These are phyloP conservation scores for Papilio aristodemus DNA, from an alignment of 1,140 invertebrate genomes.

Conservation along the genomic window DNA sequence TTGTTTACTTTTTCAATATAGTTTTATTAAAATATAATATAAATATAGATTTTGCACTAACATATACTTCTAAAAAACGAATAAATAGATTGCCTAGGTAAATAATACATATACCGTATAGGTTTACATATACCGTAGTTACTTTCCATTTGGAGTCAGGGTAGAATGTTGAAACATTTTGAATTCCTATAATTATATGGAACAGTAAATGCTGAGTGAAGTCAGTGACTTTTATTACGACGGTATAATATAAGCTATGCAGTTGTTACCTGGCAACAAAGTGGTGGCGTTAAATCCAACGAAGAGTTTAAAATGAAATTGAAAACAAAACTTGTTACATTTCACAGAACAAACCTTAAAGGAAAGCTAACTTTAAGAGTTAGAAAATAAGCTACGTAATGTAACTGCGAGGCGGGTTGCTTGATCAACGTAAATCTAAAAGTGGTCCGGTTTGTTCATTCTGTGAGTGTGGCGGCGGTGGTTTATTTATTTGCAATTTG, in stretches of 20 bases:
- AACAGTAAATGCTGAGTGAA: background rate
- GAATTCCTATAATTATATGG: background rate
- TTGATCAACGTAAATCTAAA: conserved; percentile 42
- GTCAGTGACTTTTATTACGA: conserved; percentile 1
- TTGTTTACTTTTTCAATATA: too few relatives aligned
- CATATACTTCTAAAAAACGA: too few relatives aligned
- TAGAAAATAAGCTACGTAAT: conserved; percentile 19
- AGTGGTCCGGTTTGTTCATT: conserved; percentile 58
- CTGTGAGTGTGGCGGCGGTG: conserved; percentile 53
- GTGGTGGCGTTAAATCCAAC: conserved; percentile 1
- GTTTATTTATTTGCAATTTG: conserved; percentile 80
- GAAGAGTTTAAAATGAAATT: conserved; percentile 20
- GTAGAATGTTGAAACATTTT: background rate
- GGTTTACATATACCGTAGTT: too few relatives aligned
- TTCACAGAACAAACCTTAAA: conserved; percentile 15
- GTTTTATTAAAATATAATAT: too few relatives aligned
- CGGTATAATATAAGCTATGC: conserved; percentile 6
- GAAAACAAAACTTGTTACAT: conserved; percentile 17
- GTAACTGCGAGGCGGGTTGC: conserved; percentile 10
- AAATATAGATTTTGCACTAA: too few relatives aligned
- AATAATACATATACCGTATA: too few relatives aligned
- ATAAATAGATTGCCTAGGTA: too few relatives aligned
- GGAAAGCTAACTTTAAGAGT: conserved; percentile 22
- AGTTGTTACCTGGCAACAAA: background rate
- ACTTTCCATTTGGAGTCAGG: background rate